Percentiles rank a stretch among this genome's conserved stretches.
Conservation (phyloP, 2,113 vertebrate species). For the Eupsittula cactorum region DNA sequence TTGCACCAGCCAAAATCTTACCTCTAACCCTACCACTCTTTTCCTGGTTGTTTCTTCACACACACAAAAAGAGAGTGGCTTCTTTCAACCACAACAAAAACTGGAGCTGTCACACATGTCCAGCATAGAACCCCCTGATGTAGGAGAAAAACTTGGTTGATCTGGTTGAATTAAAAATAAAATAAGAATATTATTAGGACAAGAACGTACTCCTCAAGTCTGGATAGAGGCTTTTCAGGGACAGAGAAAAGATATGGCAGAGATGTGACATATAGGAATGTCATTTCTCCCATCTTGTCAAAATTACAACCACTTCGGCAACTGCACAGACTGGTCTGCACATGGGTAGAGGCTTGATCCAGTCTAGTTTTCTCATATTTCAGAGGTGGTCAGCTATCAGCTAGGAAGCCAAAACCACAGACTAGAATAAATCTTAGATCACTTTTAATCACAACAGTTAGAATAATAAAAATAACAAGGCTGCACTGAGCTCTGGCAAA, state of each 20-base stretch:
- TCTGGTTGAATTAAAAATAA: background rate
- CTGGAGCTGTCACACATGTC: accelerated
- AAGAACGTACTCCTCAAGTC: background rate
- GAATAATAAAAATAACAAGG: background rate
- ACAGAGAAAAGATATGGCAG: background rate
- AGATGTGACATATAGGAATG: too few species aligned
- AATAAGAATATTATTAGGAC: background rate
- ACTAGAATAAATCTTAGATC: background rate
- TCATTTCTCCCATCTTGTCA: background rate
- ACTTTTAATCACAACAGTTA: background rate
- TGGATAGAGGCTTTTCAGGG: background rate
- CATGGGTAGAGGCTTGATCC: background rate
- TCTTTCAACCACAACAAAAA: background rate
- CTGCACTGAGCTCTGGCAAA: background rate
- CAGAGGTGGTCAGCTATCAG: background rate
- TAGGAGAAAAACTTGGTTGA: background rate
- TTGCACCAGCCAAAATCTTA: background rate
- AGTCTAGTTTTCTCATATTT: background rate
- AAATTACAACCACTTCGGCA: background rate
- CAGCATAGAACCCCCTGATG: background rate
- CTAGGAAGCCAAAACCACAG: background rate
- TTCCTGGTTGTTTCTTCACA: background rate
- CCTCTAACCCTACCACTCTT: background rate
- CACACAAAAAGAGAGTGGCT: background rate
- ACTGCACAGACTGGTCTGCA: background rate